Evolutionary conservation across 1,140 invertebrate genomes (phyloP).

Genomic region (Hylaeus anthracinus): DNA sequence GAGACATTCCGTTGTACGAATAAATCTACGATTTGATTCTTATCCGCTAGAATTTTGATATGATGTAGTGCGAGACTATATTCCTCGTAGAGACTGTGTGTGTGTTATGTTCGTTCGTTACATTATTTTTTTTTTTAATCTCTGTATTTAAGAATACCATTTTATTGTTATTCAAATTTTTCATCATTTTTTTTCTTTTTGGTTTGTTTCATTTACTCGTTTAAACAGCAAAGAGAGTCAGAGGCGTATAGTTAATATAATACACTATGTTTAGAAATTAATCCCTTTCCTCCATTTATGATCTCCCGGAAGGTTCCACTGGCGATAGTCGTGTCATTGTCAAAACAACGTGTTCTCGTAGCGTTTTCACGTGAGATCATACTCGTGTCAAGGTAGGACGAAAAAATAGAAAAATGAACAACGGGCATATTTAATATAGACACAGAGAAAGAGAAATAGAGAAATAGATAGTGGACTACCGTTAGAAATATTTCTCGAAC

Average conservation of each 20-base stretch:
- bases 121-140: background rate
- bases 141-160: constrained; percentile 53
- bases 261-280: constrained; percentile 20
- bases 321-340: background rate
- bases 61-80: constrained; percentile 47
- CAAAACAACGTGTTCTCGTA: background rate
- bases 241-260: constrained; percentile 33
- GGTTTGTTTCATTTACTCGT: constrained; percentile 23
- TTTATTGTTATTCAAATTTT: constrained; percentile 38
- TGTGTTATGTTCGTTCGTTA: constrained; percentile 27
- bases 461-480: background rate
- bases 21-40: constrained; percentile 34
- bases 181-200: background rate
- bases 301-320: constrained; percentile 13
- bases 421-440: constrained; percentile 10
- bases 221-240: constrained; percentile 50
- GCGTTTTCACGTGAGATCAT: constrained; percentile 18
- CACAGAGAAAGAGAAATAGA: constrained; percentile 41
- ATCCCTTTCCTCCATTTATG: background rate
- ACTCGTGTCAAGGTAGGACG: background rate
- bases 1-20: constrained; percentile 41
- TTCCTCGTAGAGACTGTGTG: constrained; percentile 45
- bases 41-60: constrained; percentile 61
- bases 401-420: constrained; percentile 22
- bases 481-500: background rate